A percentile compares a stretch with the other conserved stretches of the same genome.
Evolutionary conservation across 2,113 vertebrate genomes (phyloP).

Genomic region (Melanerpes aurifrons): DNA sequence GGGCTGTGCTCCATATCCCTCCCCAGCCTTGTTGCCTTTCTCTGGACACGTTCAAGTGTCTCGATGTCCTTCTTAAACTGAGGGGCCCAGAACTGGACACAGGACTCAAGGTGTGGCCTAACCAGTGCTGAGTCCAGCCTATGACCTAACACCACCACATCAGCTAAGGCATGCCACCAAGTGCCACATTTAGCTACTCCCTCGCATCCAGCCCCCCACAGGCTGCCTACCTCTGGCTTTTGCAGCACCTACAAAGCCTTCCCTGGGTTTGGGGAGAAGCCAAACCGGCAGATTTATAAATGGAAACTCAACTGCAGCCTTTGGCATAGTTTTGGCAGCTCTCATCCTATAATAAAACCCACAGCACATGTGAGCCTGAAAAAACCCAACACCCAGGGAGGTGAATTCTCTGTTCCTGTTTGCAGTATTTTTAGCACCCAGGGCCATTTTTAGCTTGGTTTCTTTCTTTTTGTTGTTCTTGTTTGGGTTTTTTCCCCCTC

Average conservation of each 20-base stretch:
- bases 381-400: not conserved
- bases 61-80: too few species aligned
- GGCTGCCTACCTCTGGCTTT: not conserved
- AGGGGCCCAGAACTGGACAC: too few species aligned
- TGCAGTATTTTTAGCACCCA: constrained; percentile 29
- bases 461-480: not conserved
- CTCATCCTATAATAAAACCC: constrained; percentile 26
- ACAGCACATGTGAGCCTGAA: constrained; percentile 17
- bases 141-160: too few species aligned
- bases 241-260: not conserved
- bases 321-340: not conserved
- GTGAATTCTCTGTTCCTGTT: constrained; percentile 43
- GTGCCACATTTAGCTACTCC: not conserved
- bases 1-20: too few species aligned
- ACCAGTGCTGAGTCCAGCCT: too few species aligned
- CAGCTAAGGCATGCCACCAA: too few species aligned
- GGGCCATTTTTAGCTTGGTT: constrained; percentile 3
- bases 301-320: not conserved
- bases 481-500: too few species aligned
- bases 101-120: too few species aligned
- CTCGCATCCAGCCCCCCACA: not conserved
- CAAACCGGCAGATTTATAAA: not conserved
- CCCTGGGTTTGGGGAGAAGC: not conserved
- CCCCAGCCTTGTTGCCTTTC: too few species aligned
- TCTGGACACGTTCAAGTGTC: too few species aligned